phyloP scores from a whole-genome alignment of 2,797 vertebrate species.

The Sebastes hubbsi region DNA sequence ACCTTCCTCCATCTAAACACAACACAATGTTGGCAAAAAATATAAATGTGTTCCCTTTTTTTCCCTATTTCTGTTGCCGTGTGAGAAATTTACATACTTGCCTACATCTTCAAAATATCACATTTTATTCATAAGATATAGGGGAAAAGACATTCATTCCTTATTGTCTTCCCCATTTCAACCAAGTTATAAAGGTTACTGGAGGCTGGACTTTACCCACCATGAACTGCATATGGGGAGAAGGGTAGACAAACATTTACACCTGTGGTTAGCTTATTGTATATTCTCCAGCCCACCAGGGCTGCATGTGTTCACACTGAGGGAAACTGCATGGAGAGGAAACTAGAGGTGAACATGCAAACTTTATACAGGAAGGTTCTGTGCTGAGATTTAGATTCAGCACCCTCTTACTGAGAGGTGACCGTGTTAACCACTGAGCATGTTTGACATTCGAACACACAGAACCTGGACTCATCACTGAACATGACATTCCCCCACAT shows the following conservation, averaged over 20 bases:
- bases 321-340: slow-evolving; percentile 12
- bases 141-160: not conserved
- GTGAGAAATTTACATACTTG: not conserved
- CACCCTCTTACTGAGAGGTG: not conserved
- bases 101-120: not conserved
- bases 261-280: slow-evolving; percentile 11
- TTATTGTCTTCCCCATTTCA: not conserved
- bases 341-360: not conserved
- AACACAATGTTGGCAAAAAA: not conserved
- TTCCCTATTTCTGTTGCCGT: not conserved
- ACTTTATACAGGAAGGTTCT: not conserved
- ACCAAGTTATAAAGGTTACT: not conserved
- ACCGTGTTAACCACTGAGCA: not conserved
- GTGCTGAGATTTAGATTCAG: not conserved
- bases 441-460: not conserved
- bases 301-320: slow-evolving; percentile 13
- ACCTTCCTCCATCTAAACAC: not conserved
- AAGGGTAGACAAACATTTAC: slow-evolving; percentile 21
- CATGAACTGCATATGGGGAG: not conserved
- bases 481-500: too few relatives aligned
- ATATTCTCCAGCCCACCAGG: slow-evolving; percentile 24
- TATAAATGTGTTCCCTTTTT: not conserved
- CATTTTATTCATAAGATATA: not conserved
- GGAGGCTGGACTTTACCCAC: not conserved
- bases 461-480: too few relatives aligned